These are phyloP conservation scores for Brachyalestes nurse DNA, from an alignment of 2,797 vertebrate species.

Conservation along the genomic window DNA sequence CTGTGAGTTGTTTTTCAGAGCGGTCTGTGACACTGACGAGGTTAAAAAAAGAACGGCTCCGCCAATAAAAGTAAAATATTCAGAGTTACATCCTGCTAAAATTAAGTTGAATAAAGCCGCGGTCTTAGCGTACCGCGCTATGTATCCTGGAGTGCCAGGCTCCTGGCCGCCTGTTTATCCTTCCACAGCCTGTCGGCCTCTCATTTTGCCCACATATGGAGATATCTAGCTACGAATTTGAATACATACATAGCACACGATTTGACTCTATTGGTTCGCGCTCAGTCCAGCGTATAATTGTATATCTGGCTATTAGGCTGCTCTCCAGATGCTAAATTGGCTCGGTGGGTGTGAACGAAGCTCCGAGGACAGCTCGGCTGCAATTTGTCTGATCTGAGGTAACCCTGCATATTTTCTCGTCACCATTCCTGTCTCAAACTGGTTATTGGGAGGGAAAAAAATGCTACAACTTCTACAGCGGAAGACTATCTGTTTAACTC, in stretches of 20 bases:
- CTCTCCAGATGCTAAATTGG: constrained; percentile 73
- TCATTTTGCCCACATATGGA: constrained; percentile 55
- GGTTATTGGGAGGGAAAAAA: neutral
- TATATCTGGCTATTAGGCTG: constrained; percentile 71
- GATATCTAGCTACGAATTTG: constrained; percentile 51
- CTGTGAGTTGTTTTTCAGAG: neutral
- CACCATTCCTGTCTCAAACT: constrained; percentile 4
- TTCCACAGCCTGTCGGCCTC: constrained; percentile 8
- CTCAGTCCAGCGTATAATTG: constrained; percentile 76
- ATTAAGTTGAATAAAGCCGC: constrained; percentile 27
- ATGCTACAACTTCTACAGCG: neutral
- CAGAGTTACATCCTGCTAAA: constrained; percentile 13
- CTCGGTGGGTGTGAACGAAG: constrained; percentile 66
- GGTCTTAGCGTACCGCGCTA: neutral
- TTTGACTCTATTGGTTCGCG: constrained; percentile 66
- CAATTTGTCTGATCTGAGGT: constrained; percentile 44
- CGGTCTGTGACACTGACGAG: constrained; percentile 27
- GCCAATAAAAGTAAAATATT: constrained; percentile 39
- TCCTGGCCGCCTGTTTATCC: constrained; percentile 30
- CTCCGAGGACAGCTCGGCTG: constrained; percentile 26
- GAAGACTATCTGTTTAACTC: constrained; percentile 8
- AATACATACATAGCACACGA: constrained; percentile 53
- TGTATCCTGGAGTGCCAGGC: constrained; percentile 1
- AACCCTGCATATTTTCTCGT: constrained; percentile 46
- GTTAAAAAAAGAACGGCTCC: constrained; percentile 8